Base-by-base conservation (phyloP, 92 coral and sea anemone genomes). In the Zoanthus sociatus region DNA sequence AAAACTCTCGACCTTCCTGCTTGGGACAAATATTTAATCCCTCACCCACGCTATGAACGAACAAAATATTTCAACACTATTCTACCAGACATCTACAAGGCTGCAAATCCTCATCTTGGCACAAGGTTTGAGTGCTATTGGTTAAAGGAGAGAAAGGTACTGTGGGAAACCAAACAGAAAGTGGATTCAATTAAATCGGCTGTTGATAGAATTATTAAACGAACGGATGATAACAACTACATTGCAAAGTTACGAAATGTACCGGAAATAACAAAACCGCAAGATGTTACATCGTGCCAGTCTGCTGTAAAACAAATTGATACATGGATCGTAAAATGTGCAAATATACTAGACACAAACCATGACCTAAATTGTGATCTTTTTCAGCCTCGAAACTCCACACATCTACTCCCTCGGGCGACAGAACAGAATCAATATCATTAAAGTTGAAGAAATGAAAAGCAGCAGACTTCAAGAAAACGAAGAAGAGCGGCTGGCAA, bases 381-480 rank as follows among this genome's bases (percentile, higher is more conserved):
- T 76, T 76, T 77, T 87, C 90, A 60, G 68, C 21, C 79, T 76
- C 79, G 79, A 76, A 76, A 76, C 64, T 76, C 79, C 79, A 51
- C 79, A 76, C 79, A 76, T 76, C 87, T 83, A 69, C 77, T 64
- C 58, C 87, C 87, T 83, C 68, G 87, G 91, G 88, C 87, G 18
- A 88, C 88, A 81, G 74, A 88, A 61, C 88, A 88, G 75, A 48
- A 88, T 74, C 91, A 82, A 77, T 88, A 88, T 66, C 51, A 83
- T 71, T 53, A 82, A 60, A 60, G 68, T 76, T 76, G 67, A 76
- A 51, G 81, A 76, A 76, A 47, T 76, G 63, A 87, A 51, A 76
- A 56, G 79, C 79, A 76, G 79, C 16, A 76, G 58, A 76, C 45
- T 37, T 76, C 58, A 33, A 76, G 58, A 76, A 76, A 60, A 50